Evolutionary conservation across 1,140 invertebrate genomes (phyloP), one percentile per base, ranked within the genome.

Genomic region (Micrasema minimum): DNA sequence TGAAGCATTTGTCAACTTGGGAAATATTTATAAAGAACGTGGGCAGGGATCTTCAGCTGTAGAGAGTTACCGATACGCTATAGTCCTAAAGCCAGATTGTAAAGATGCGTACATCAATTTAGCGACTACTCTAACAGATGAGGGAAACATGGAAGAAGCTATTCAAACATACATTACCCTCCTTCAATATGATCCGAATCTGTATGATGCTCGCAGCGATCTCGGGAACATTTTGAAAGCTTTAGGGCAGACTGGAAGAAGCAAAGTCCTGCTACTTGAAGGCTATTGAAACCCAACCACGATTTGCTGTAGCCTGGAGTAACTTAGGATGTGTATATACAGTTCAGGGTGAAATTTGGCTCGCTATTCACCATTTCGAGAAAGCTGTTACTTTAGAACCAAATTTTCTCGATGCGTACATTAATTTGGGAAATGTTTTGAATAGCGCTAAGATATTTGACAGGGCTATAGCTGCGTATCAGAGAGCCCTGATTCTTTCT

Each of bases 401-500:
- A 4, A 46, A 23, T 12, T 69, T 59, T 31, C 14, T 69, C 2
- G 57, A 69, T 26, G 66, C 69, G 14, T 46, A 59, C 37, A 37
- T 69, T 3, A 75, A 72, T 18, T 51, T 71, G 2, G 73, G 69
- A 0, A 65, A 72, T 48, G 41, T 62, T 35, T 66, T 75, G 26
- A 71, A 68, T 38, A 45, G 64, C 16, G 20, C 51, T 0, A 68
- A 35, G 37, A 68, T 76, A 77, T 81, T 75, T 86, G 89, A 66
- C 87, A 98, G 97, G 87, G 98, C 98, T 78, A 96, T 98, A 76
- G 96, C 96, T 69, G 96, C 97, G 9, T 99, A 99, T 84, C 85
- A 99, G n/a, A 87, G 97, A 65, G 98, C 98, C 7, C 85, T 99
- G 51, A 97, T 96, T 84, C 85, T 99, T 57, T 96, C 95, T 69